Conservation (phyloP, 2,888 invertebrate species). For the Zaprionus lineosus region DNA sequence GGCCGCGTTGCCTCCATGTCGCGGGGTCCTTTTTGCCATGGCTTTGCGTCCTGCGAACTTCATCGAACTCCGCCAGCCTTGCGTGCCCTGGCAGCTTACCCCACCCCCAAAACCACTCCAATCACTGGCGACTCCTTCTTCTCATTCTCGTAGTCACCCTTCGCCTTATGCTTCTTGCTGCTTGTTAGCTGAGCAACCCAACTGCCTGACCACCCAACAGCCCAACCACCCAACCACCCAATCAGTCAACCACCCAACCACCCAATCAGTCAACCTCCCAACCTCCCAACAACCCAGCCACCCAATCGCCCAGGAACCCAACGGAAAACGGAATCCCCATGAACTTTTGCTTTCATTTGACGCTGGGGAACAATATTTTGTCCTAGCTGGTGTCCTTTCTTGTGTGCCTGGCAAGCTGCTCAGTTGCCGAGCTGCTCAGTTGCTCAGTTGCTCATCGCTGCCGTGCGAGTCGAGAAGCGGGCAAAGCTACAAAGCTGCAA, state of each 20-base stretch:
- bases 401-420: not conserved
- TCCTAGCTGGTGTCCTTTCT: constrained; percentile 38
- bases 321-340: constrained; percentile 18
- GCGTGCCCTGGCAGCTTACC: too few species aligned
- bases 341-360: constrained; percentile 80
- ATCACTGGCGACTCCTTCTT: constrained; percentile 1
- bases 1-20: not conserved
- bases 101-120: too few species aligned
- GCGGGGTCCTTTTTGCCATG: constrained; percentile 24
- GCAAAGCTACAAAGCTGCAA: not conserved
- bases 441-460: constrained; percentile 32
- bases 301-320: constrained; percentile 13
- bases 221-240: too few species aligned
- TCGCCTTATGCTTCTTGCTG: not conserved
- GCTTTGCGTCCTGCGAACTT: constrained; percentile 50
- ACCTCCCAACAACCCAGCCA: too few species aligned
- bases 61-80: constrained; percentile 47
- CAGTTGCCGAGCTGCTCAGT: not conserved
- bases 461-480: constrained; percentile 16
- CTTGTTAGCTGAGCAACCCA: constrained; percentile 14
- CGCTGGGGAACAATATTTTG: constrained; percentile 67
- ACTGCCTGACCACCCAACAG: too few species aligned
- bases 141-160: not conserved
- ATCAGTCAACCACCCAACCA: too few species aligned
- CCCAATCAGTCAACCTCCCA: too few species aligned